A percentile compares a stretch with the other conserved stretches of the same genome.
These are phyloP conservation scores for Troides helena DNA, from an alignment of 2,888 invertebrate species.

Conservation along the genomic window DNA sequence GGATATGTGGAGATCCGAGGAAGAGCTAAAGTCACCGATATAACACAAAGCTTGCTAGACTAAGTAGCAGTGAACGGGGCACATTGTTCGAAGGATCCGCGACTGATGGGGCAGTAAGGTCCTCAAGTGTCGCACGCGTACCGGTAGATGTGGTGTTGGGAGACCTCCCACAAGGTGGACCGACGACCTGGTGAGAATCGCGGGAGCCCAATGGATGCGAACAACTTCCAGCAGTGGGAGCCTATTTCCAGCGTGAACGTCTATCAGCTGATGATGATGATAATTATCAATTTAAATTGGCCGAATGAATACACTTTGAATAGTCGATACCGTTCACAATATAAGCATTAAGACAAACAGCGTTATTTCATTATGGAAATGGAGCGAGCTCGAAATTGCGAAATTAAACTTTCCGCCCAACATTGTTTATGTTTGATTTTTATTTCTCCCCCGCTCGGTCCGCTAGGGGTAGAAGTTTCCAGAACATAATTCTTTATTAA, in stretches of 20 bases:
- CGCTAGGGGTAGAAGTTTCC: constrained; percentile 1
- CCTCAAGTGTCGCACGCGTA: no score
- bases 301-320: not conserved
- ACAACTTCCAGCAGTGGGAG: not conserved
- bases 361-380: constrained; percentile 18
- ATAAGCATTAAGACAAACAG: not conserved
- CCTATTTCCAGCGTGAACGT: no score
- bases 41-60: no score
- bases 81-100: no score
- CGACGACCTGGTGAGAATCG: no score
- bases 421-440: constrained; percentile 13
- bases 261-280: not conserved
- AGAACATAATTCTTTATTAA: constrained; percentile 16
- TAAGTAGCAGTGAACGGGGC: no score
- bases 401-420: constrained; percentile 21
- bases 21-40: no score
- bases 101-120: no score
- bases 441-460: constrained; percentile 1
- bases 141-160: no score
- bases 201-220: not conserved
- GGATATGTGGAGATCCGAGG: no score
- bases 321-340: not conserved
- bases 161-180: no score
- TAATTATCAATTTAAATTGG: not conserved
- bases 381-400: constrained; percentile 13